These are phyloP conservation scores for Phaetusa simplex DNA, from an alignment of 2,113 vertebrate genomes.

Conservation along the genomic window DNA sequence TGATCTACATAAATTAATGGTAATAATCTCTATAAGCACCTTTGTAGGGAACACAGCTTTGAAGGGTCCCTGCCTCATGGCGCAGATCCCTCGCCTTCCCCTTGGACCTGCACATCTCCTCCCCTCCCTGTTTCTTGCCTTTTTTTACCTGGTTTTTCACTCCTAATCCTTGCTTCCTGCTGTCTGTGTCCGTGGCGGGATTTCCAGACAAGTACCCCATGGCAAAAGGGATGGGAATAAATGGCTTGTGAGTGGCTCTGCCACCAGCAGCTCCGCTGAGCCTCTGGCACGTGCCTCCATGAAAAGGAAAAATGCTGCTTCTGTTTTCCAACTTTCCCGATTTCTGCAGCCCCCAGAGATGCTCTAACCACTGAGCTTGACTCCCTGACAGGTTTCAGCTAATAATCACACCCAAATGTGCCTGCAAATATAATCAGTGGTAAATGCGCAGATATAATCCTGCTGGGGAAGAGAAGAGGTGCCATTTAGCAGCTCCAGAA, in stretches of 20 bases:
- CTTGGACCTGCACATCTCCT: neutral
- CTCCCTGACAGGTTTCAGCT: neutral
- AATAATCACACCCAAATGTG: neutral
- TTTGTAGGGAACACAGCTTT: neutral
- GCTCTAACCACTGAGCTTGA: neutral
- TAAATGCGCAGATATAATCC: neutral
- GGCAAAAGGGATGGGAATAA: neutral
- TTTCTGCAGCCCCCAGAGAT: neutral
- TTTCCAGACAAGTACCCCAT: neutral
- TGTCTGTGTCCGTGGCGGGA: rapidly evolving
- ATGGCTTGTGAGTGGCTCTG: neutral
- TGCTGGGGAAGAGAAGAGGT: neutral
- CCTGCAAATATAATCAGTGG: neutral
- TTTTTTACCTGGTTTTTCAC: neutral
- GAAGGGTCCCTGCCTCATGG: neutral
- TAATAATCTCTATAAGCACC: neutral
- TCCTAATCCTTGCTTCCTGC: neutral
- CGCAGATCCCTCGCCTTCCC: neutral
- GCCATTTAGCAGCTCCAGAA: slow-evolving; percentile 12
- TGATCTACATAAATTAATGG: neutral
- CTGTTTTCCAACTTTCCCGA: neutral
- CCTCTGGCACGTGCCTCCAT: rapidly evolving
- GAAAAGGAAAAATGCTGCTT: neutral
- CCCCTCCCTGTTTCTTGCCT: neutral
- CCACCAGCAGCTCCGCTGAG: neutral